phyloP scores from a whole-genome alignment of 2,888 invertebrate species.

The Ptilodon capucinus region DNA sequence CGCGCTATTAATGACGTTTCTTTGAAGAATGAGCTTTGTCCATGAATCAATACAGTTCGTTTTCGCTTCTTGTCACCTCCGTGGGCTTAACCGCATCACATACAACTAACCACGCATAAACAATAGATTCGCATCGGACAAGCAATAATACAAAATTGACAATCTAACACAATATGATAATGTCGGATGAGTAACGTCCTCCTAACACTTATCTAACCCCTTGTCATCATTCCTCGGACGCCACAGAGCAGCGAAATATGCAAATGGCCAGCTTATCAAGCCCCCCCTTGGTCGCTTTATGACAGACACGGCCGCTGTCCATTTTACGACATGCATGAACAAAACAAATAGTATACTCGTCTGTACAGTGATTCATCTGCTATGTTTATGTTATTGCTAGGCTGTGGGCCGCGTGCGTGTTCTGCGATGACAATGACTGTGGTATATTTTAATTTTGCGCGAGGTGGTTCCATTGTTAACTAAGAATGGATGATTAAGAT shows the following conservation, averaged over 20 bases:
- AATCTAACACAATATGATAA: slow-evolving; percentile 14
- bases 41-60: neutral
- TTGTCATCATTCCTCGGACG: slow-evolving; percentile 19
- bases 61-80: neutral
- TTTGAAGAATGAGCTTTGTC: too few species aligned
- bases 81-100: neutral
- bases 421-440: slow-evolving; percentile 27
- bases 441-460: slow-evolving; percentile 31
- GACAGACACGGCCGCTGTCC: slow-evolving; percentile 38
- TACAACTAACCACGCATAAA: neutral
- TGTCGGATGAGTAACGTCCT: slow-evolving; percentile 19
- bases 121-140: neutral
- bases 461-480: neutral
- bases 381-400: slow-evolving; percentile 59
- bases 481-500: neutral
- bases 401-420: slow-evolving; percentile 30
- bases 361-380: slow-evolving; percentile 53
- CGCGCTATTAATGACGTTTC: too few species aligned
- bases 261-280: slow-evolving; percentile 45
- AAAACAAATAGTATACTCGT: slow-evolving; percentile 35
- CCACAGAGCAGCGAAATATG: slow-evolving; percentile 35
- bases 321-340: slow-evolving; percentile 34
- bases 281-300: slow-evolving; percentile 52
- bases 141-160: slow-evolving; percentile 11
- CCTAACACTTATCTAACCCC: slow-evolving; percentile 19